These are phyloP conservation scores for Salmo trutta DNA, from an alignment of 2,797 vertebrate species.

Conservation along the genomic window DNA sequence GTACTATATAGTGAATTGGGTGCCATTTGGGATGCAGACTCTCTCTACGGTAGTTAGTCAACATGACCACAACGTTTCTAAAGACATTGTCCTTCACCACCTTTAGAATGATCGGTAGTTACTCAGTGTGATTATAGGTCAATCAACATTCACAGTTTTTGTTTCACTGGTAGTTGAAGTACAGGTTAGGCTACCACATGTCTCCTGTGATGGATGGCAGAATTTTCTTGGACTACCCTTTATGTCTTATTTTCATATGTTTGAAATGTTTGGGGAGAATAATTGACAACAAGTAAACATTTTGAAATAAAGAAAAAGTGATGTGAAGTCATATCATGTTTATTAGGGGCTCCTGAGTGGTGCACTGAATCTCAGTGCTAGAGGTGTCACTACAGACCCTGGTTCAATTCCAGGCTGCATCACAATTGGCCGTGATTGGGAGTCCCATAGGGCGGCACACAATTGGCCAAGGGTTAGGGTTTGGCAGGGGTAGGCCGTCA, in stretches of 20 bases:
- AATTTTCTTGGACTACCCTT: background rate
- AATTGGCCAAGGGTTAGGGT: no score
- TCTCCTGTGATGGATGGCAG: background rate
- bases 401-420: no score
- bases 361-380: no score
- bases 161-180: background rate
- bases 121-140: conserved; percentile 3
- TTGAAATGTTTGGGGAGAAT: background rate
- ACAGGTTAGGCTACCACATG: background rate
- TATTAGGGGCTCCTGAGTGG: no score
- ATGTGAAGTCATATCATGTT: background rate
- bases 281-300: background rate
- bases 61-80: conserved; percentile 18
- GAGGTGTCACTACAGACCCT: no score
- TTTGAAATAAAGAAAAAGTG: background rate
- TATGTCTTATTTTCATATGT: background rate
- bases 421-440: no score
- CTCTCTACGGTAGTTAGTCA: conserved; percentile 14
- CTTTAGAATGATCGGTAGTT: conserved; percentile 2
- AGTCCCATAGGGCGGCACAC: no score
- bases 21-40: background rate
- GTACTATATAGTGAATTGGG: background rate
- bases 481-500: no score
- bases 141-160: background rate
- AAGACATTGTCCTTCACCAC: conserved; percentile 7